Percentiles rank a stretch among this genome's conserved stretches.
Conservation (phyloP, 2,797 vertebrate species). For the Sardinella longiceps region DNA sequence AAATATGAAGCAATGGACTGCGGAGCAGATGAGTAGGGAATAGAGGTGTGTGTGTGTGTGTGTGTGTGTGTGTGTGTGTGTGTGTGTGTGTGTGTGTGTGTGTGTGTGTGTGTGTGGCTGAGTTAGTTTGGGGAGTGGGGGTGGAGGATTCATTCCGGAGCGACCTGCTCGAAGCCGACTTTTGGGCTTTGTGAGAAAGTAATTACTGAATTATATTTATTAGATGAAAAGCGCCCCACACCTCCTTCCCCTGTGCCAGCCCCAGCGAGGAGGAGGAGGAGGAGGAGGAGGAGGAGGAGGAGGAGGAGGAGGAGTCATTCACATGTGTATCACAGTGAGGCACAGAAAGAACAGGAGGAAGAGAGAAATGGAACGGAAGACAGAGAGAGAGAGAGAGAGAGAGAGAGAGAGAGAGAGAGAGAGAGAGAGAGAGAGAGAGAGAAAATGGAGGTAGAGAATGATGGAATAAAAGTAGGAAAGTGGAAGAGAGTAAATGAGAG, state of each 20-base stretch:
- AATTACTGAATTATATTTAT: conserved; percentile 71
- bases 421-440: conserved; percentile 42
- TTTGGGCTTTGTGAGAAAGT: conserved; percentile 61
- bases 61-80: too few species aligned
- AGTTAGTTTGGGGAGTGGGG: too few species aligned
- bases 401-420: conserved; percentile 63
- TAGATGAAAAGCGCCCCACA: conserved; percentile 62
- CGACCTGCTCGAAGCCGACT: conserved; percentile 55
- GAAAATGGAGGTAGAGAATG: conserved; percentile 60
- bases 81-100: too few species aligned
- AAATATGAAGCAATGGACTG: conserved; percentile 53
- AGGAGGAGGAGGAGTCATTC: conserved; percentile 77
- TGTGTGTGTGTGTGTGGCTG: too few species aligned
- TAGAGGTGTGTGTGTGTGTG: too few species aligned
- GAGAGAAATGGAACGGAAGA: conserved; percentile 36
- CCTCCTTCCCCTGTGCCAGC: conserved; percentile 59
- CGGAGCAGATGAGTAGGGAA: conserved; percentile 41
- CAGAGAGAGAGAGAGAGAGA: conserved; percentile 63
- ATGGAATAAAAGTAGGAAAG: not conserved
- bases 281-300: too few species aligned
- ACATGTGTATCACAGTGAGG: conserved; percentile 69
- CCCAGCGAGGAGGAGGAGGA: conserved; percentile 69
- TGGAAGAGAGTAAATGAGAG: conserved; percentile 41
- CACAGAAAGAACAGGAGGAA: conserved; percentile 28
- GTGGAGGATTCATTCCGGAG: conserved; percentile 53